Base-by-base conservation (phyloP, 2,113 vertebrate genomes). In the Lichenostomus cassidix region DNA sequence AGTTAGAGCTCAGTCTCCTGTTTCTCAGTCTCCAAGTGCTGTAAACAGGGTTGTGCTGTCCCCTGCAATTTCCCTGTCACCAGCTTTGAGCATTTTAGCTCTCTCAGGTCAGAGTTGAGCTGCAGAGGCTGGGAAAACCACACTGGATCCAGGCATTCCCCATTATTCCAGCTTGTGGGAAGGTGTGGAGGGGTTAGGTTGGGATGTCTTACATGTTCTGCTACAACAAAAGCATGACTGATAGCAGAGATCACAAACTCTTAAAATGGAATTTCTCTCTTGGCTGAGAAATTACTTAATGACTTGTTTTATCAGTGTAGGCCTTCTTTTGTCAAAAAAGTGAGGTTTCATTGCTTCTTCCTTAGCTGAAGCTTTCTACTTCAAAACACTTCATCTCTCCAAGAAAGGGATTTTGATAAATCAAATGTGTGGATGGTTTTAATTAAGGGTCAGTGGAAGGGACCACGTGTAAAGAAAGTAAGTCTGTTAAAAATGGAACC, bases 1-100 rank as follows among this genome's bases (percentile, higher is more conserved):
- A 83, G 79, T 93, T 96, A 86, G 95, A 84, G 68, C 52, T 17
- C 27, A 63, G 39, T 63, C 89, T 94, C 79, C 88, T 95, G 7
- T 93, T 95, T 92, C 85, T 88, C 3, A 7, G 41, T 86, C 60
- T 88, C 85, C 35, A 37, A 74, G 77, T 68, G 75, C 92, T 62
- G 87, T 87, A 87, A 88, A 59, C 63, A 85, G 71, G 79, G 59
- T 74, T 22, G 1, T 83, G 67, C 60, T 68, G 88, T 95, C 83
- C 55, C 47, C 67, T 89, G 81, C 63, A 33, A 15, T 39, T 65
- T 85, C 78, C 63, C 64, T 47, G 33, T 90, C 11, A 8, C 76
- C 85, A 83, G 59, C 78, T 56, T 41, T 14, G 50, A 75, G 65
- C 9, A 1, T 50, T 84, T 65, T 11, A 6, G 24, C 49, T 86